Evolutionary conservation across 2,113 vertebrate species (phyloP).

Genomic region (Cyprinodon variegatus): DNA sequence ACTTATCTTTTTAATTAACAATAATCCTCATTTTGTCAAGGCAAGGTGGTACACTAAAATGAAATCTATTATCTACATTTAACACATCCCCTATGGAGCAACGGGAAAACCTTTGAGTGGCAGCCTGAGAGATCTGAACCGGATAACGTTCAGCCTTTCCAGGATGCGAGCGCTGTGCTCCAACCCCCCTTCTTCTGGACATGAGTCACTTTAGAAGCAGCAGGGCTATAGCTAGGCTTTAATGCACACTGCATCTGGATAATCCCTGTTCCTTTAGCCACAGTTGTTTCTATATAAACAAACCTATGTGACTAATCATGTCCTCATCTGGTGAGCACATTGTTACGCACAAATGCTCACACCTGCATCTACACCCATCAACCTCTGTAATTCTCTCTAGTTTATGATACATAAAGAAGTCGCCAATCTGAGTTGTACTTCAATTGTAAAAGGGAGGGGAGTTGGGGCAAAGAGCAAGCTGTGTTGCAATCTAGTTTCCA

Average conservation of each 20-base stretch:
- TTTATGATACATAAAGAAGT: background rate
- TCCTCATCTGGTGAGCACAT: slow-evolving; percentile 10
- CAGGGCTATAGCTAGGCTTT: slow-evolving; percentile 18
- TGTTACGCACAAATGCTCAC: background rate
- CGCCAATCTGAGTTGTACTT: background rate
- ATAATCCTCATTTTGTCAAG: too few relatives aligned
- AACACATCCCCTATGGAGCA: too few relatives aligned
- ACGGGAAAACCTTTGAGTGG: too few relatives aligned
- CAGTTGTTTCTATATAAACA: background rate
- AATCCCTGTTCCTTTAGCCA: slow-evolving; percentile 17
- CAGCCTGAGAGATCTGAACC: too few relatives aligned
- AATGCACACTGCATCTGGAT: slow-evolving; percentile 7
- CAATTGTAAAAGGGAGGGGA: slow-evolving; percentile 19
- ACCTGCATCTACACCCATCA: background rate
- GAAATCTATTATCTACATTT: too few relatives aligned
- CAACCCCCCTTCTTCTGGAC: slow-evolving; percentile 4
- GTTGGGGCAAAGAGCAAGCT: slow-evolving; percentile 32
- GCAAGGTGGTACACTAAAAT: too few relatives aligned
- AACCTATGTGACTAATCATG: slow-evolving; percentile 17
- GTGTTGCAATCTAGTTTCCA: slow-evolving; percentile 69
- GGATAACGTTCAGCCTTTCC: too few relatives aligned
- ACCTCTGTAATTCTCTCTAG: background rate
- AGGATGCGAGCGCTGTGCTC: too few relatives aligned
- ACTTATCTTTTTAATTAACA: background rate
- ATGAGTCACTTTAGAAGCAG: slow-evolving; percentile 5